Evolutionary conservation across 1,140 invertebrate species (phyloP).

Genomic region (Hydropsyche tenuis): DNA sequence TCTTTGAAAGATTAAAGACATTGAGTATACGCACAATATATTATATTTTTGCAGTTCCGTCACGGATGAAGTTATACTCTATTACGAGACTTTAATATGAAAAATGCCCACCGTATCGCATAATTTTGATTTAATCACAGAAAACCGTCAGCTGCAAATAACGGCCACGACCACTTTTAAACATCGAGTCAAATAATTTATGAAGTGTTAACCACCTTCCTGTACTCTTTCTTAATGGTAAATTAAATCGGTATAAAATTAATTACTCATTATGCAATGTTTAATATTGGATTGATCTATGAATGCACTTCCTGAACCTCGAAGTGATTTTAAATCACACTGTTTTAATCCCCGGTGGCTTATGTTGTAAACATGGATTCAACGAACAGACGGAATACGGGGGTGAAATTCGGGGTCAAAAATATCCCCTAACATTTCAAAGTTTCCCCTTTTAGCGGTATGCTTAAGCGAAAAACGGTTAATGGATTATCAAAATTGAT

Average conservation of each 20-base stretch:
- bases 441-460: too few species aligned
- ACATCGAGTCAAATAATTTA: slow-evolving; percentile 20
- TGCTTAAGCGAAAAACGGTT: too few species aligned
- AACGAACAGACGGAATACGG: too few species aligned
- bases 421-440: slow-evolving; percentile 2
- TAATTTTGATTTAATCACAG: slow-evolving; percentile 25
- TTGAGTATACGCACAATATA: too few species aligned
- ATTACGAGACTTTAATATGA: slow-evolving; percentile 6
- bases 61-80: slow-evolving; percentile 8
- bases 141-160: slow-evolving; percentile 13
- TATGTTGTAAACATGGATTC: slow-evolving; percentile 48
- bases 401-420: neutral
- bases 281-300: too few species aligned
- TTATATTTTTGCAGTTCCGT: slow-evolving; percentile 2
- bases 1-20: neutral
- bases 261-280: too few species aligned
- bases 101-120: neutral
- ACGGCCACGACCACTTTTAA: neutral
- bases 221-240: too few species aligned
- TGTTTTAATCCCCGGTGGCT: slow-evolving; percentile 47
- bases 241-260: too few species aligned
- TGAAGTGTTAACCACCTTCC: slow-evolving; percentile 28
- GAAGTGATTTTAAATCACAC: slow-evolving; percentile 47
- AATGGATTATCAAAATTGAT: too few species aligned
- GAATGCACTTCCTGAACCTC: slow-evolving; percentile 12